phyloP scores from a whole-genome alignment of 1,140 invertebrate genomes.

The Cydia strobilella region DNA sequence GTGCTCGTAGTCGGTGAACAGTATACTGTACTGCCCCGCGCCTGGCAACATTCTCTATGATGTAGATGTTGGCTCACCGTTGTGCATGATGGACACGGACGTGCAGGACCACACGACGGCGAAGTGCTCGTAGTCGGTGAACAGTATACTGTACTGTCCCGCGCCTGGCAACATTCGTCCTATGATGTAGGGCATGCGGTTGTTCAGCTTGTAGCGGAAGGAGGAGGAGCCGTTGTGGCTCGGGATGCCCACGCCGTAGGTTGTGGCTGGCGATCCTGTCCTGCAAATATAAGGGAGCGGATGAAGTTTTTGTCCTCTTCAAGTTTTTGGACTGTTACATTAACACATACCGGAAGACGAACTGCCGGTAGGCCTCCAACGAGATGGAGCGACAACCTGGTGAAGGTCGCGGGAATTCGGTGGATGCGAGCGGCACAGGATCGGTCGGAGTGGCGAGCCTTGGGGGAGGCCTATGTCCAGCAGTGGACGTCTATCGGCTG shows the following conservation, averaged over 20 bases:
- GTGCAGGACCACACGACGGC: conserved; percentile 87
- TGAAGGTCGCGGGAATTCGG: too few species aligned
- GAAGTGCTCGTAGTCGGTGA: conserved; percentile 86
- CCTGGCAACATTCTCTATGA: conserved; percentile 81
- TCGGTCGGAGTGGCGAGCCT: too few species aligned
- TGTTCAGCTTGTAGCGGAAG: conserved; percentile 81
- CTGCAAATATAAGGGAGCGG: conserved; percentile 60
- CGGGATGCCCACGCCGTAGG: conserved; percentile 77
- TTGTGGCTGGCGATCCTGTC: conserved; percentile 70
- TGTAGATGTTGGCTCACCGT: conserved; percentile 66
- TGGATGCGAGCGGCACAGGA: too few species aligned
- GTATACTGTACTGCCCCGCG: conserved; percentile 84
- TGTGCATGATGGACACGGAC: conserved; percentile 81
- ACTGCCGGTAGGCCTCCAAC: too few species aligned
- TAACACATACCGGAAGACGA: too few species aligned
- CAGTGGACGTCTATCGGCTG: too few species aligned
- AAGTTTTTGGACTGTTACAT: too few species aligned
- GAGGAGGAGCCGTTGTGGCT: conserved; percentile 74
- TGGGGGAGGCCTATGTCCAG: too few species aligned
- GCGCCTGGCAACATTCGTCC: conserved; percentile 84
- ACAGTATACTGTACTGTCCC: conserved; percentile 84
- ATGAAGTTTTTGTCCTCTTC: conserved; percentile 30
- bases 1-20: conserved; percentile 87
- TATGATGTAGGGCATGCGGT: conserved; percentile 82
- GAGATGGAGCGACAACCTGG: too few species aligned